Percentiles rank a stretch among this genome's conserved stretches.
phyloP scores from a whole-genome alignment of 1,140 invertebrate genomes.

The Nasonia giraulti region DNA sequence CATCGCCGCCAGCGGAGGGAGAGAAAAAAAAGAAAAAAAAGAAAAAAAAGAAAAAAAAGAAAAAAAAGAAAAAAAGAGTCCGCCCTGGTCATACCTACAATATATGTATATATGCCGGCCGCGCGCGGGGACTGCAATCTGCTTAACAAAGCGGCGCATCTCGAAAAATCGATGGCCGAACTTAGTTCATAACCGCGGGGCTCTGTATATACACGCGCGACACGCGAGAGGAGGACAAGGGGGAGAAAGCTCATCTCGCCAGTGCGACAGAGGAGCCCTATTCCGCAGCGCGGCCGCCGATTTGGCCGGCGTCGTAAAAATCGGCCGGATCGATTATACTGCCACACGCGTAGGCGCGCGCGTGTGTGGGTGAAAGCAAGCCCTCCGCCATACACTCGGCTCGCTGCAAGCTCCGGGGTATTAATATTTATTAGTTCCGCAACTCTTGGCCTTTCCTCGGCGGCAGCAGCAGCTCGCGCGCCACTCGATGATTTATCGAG shows the following conservation, averaged over 20 bases:
- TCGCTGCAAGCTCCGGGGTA: slow-evolving; percentile 37
- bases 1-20: not conserved
- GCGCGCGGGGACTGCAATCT: slow-evolving; percentile 9
- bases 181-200: slow-evolving; percentile 41
- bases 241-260: slow-evolving; percentile 40
- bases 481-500: slow-evolving; percentile 49
- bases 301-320: slow-evolving; percentile 51
- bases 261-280: not conserved
- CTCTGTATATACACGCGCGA: not conserved
- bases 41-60: too few relatives aligned
- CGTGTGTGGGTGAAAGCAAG: slow-evolving; percentile 25
- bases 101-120: not conserved
- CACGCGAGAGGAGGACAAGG: not conserved
- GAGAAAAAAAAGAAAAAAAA: not conserved
- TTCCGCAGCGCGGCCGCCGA: not conserved
- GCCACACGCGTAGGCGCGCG: not conserved
- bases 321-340: slow-evolving; percentile 50
- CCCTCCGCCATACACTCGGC: slow-evolving; percentile 11
- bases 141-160: slow-evolving; percentile 29
- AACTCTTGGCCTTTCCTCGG: slow-evolving; percentile 49
- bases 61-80: slow-evolving; percentile 10
- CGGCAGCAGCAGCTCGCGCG: not conserved
- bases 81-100: not conserved
- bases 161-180: slow-evolving; percentile 42
- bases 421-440: slow-evolving; percentile 58